These are phyloP conservation scores for Uropsilus gracilis DNA, from an alignment of 2,113 vertebrate genomes.

Conservation along the genomic window DNA sequence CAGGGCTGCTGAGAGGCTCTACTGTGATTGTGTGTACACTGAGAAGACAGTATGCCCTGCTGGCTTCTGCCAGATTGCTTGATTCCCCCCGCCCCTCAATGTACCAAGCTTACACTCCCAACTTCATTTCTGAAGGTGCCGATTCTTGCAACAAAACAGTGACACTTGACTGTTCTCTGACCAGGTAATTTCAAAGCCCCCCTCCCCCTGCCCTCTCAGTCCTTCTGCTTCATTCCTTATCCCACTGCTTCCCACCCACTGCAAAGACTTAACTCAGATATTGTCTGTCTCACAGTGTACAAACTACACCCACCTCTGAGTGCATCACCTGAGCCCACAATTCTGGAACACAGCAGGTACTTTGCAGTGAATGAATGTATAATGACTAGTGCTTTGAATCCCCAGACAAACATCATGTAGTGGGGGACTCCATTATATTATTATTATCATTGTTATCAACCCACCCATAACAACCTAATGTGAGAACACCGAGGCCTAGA, in stretches of 20 bases:
- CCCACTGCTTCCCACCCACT: not conserved
- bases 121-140: not conserved
- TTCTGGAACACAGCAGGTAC: not conserved
- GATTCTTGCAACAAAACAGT: not conserved
- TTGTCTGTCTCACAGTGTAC: fast-evolving
- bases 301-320: not conserved
- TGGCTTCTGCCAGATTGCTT: fast-evolving
- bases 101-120: fast-evolving
- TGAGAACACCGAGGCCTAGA: not conserved
- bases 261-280: fast-evolving
- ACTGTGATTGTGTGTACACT: not conserved
- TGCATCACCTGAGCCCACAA: fast-evolving
- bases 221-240: not conserved
- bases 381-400: not conserved
- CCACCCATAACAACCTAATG: not conserved
- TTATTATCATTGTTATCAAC: not conserved
- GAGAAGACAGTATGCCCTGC: not conserved
- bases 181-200: not conserved
- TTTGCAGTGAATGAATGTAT: not conserved
- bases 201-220: too few species aligned
- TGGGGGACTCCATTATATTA: not conserved
- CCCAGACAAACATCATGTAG: not conserved
- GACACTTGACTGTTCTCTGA: not conserved
- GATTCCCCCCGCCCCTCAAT: not conserved
- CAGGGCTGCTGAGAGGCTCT: not conserved